phyloP scores from a whole-genome alignment of 1,140 invertebrate species.

The Yoshiicerus persimilis region DNA sequence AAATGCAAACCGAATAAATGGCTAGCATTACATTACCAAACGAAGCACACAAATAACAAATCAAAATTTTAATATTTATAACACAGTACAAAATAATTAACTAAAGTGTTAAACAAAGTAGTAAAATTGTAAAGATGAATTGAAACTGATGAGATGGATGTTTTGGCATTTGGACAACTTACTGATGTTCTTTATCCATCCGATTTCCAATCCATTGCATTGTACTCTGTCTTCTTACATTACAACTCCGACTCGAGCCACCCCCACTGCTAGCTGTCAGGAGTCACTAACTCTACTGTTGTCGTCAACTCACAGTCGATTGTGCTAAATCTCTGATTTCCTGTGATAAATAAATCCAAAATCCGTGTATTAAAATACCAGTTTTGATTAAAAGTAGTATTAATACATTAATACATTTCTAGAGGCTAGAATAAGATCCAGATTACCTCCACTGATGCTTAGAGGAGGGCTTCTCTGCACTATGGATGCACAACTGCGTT shows the following conservation, averaged over 20 bases:
- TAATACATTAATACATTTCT: background rate
- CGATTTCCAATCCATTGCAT: background rate
- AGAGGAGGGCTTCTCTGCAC: conserved; percentile 20
- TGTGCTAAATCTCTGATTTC: background rate
- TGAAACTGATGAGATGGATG: background rate
- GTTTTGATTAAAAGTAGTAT: too few relatives aligned
- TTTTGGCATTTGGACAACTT: background rate
- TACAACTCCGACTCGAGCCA: conserved; percentile 16
- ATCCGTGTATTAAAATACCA: too few relatives aligned
- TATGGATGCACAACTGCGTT: conserved; percentile 30
- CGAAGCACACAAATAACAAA: too few relatives aligned
- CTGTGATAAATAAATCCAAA: background rate
- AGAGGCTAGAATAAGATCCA: background rate
- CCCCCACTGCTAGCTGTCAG: conserved; percentile 24
- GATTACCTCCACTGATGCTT: background rate
- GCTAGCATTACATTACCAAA: too few relatives aligned
- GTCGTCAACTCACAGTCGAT: conserved; percentile 29
- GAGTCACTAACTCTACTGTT: conserved; percentile 29
- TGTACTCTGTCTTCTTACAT: background rate
- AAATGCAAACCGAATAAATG: too few relatives aligned
- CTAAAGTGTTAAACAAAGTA: background rate
- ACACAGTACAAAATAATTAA: background rate
- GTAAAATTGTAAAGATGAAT: background rate
- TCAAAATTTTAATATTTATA: background rate
- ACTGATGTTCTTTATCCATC: background rate